phyloP scores from a whole-genome alignment of 2,113 vertebrate species.

The Pollimyrus isidori region DNA sequence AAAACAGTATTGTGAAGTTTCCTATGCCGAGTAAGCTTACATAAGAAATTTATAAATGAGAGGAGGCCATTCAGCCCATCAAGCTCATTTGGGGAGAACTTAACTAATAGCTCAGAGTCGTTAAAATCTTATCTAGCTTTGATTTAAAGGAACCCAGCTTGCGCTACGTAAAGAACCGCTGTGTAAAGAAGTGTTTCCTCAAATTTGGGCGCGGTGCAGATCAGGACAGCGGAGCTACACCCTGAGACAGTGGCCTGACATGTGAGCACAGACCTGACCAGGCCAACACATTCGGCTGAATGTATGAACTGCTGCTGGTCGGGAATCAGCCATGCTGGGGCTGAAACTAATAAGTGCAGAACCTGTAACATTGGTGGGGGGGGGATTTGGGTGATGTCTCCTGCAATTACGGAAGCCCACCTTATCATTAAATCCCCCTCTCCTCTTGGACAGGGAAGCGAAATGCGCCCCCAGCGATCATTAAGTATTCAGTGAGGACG shows the following conservation, averaged over 20 bases:
- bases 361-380: not conserved
- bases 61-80: too few relatives aligned
- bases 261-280: not conserved
- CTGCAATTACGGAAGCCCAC: not conserved
- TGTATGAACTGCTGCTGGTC: not conserved
- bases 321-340: not conserved
- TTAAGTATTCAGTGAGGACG: conserved; percentile 6
- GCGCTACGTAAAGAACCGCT: too few relatives aligned
- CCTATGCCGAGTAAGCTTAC: not conserved
- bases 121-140: too few relatives aligned
- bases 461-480: not conserved
- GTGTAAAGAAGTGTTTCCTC: too few relatives aligned
- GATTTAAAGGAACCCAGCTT: too few relatives aligned
- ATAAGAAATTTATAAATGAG: not conserved
- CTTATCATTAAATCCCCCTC: not conserved
- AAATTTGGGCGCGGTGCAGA: too few relatives aligned
- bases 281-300: not conserved
- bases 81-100: too few relatives aligned
- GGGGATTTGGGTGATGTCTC: not conserved
- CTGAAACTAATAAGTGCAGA: not conserved
- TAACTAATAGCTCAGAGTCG: too few relatives aligned
- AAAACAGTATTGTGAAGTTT: not conserved
- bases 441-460: not conserved
- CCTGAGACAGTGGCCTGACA: not conserved
- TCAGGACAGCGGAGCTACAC: too few relatives aligned